Percentiles rank a stretch among this genome's conserved stretches.
Conservation (phyloP, 53 echinoderm and acorn worm species). For the Hippasteria phrygiana region DNA sequence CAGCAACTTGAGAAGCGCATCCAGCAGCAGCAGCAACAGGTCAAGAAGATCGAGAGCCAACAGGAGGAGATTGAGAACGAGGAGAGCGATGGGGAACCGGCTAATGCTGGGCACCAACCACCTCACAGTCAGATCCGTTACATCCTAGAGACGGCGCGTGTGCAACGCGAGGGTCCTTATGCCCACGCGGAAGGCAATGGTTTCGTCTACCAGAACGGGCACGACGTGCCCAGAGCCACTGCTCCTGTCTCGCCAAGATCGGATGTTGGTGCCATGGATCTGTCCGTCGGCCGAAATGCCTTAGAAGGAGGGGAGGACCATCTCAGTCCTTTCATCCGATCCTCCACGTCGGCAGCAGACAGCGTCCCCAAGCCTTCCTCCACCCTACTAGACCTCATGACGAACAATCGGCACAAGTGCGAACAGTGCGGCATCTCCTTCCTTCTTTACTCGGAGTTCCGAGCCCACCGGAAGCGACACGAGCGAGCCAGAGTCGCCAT, state of each 20-base stretch:
- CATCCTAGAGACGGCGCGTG: slow-evolving; percentile 74
- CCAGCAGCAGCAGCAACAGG: slow-evolving; percentile 93
- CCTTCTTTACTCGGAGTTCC: slow-evolving; percentile 94
- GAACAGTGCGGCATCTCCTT: slow-evolving; percentile 98
- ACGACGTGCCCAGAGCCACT: slow-evolving; percentile 57
- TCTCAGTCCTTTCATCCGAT: neutral
- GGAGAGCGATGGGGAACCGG: slow-evolving; percentile 58
- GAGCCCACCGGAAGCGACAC: slow-evolving; percentile 94
- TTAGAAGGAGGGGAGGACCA: slow-evolving; percentile 45
- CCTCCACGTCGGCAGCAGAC: slow-evolving; percentile 27
- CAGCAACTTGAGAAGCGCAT: slow-evolving; percentile 94
- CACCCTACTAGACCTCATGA: slow-evolving; percentile 88
- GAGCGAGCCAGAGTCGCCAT: slow-evolving; percentile 90
- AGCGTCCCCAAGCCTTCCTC: slow-evolving; percentile 33
- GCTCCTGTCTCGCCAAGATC: slow-evolving; percentile 70
- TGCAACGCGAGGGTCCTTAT: slow-evolving; percentile 42
- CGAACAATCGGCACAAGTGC: slow-evolving; percentile 93
- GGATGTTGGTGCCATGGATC: slow-evolving; percentile 68
- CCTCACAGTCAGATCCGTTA: slow-evolving; percentile 81
- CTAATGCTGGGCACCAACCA: slow-evolving; percentile 48
- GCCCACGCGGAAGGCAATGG: slow-evolving; percentile 46
- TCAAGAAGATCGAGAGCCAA: slow-evolving; percentile 90
- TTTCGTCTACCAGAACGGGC: slow-evolving; percentile 51
- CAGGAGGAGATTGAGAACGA: slow-evolving; percentile 89
- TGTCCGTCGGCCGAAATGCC: slow-evolving; percentile 37